These are phyloP conservation scores for Helogale parvula DNA, from an alignment of 2,113 vertebrate genomes.

Conservation along the genomic window DNA sequence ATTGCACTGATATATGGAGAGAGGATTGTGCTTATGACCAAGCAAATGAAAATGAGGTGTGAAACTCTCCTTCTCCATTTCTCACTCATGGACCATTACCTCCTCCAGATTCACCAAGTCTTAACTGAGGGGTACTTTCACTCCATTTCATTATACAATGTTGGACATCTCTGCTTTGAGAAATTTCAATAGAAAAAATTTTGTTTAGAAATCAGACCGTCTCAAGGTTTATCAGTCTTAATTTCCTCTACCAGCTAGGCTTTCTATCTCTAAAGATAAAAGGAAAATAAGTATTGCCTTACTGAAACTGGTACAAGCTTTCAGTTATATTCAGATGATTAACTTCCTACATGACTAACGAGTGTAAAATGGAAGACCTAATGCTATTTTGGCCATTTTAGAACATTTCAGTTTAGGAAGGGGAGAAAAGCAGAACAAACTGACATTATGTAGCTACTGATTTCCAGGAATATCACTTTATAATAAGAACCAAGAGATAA, in stretches of 20 bases:
- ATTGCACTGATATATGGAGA: background rate
- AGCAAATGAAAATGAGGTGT: background rate
- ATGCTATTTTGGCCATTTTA: constrained; percentile 58
- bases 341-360: constrained; percentile 72
- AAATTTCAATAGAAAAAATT: constrained; percentile 49
- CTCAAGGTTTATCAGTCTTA: constrained; percentile 56
- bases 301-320: constrained; percentile 52
- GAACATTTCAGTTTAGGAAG: constrained; percentile 58
- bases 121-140: background rate
- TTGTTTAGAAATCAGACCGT: constrained; percentile 17
- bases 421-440: constrained; percentile 39
- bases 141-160: background rate
- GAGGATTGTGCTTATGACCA: background rate
- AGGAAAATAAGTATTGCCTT: constrained; percentile 72
- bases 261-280: constrained; percentile 69
- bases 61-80: background rate
- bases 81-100: background rate
- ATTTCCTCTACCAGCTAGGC: constrained; percentile 39
- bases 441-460: background rate
- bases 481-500: constrained; percentile 57
- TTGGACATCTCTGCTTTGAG: background rate
- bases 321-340: constrained; percentile 72
- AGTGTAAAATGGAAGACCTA: constrained; percentile 57
- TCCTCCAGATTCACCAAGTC: background rate
- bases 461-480: constrained; percentile 49